Conservation (phyloP, 2,797 vertebrate species). For the Ceyx erithaca region DNA sequence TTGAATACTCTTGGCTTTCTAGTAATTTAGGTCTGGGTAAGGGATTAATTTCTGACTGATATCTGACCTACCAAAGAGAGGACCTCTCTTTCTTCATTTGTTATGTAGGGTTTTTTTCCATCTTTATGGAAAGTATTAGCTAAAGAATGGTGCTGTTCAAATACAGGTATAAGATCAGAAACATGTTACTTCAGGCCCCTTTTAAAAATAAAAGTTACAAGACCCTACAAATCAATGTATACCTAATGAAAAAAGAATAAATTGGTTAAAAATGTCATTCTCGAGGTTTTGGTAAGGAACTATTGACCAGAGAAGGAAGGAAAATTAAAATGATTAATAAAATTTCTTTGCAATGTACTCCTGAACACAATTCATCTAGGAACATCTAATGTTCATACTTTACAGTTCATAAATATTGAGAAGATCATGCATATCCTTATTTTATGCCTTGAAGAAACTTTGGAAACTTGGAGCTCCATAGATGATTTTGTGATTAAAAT, state of each 20-base stretch:
- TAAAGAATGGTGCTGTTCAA: not conserved
- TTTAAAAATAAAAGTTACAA: not conserved
- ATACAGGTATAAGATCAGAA: not conserved
- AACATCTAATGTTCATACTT: constrained; percentile 12
- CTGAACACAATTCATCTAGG: not conserved
- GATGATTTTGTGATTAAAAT: constrained; percentile 40
- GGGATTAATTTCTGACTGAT: not conserved
- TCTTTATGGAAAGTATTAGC: not conserved
- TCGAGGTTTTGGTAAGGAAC: not conserved
- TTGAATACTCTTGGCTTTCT: not conserved
- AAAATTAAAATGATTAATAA: constrained; percentile 20
- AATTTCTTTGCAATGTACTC: not conserved
- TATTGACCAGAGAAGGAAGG: not conserved
- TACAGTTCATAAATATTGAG: constrained; percentile 41
- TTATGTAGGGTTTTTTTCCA: not conserved
- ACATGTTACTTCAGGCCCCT: not conserved
- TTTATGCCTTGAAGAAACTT: constrained; percentile 25
- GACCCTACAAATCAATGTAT: not conserved
- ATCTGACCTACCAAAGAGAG: not conserved
- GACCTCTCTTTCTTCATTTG: not conserved
- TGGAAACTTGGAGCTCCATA: not conserved
- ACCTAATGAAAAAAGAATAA: not conserved
- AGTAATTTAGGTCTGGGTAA: not conserved
- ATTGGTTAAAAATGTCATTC: not conserved
- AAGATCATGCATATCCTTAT: not conserved